A percentile compares a stretch with the other conserved stretches of the same genome.
These are phyloP conservation scores for Apis mellifera DNA, from an alignment of 1,140 invertebrate genomes.

Conservation along the genomic window DNA sequence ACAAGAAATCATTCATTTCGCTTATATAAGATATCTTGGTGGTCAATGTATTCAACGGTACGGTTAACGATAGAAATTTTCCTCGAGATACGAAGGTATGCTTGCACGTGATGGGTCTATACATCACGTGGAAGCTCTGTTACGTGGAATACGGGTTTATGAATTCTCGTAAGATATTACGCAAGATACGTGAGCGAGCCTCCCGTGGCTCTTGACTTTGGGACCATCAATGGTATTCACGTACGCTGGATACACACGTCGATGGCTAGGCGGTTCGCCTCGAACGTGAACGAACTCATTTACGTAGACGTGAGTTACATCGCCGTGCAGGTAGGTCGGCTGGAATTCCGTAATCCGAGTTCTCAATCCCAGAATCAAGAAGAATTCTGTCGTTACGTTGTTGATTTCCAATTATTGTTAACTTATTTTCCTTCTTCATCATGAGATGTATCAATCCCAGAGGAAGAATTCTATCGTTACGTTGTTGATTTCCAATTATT, in stretches of 20 bases:
- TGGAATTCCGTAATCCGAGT: conserved; percentile 19
- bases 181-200: conserved; percentile 32
- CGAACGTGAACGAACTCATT: conserved; percentile 47
- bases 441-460: not conserved
- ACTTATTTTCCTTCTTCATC: no score
- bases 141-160: conserved; percentile 27
- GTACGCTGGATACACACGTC: conserved; percentile 31
- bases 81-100: not conserved
- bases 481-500: no score
- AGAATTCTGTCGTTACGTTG: no score
- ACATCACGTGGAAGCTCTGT: conserved; percentile 23
- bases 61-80: not conserved
- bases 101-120: not conserved
- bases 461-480: not conserved
- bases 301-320: conserved; percentile 35
- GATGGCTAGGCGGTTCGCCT: conserved; percentile 9
- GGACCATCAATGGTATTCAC: conserved; percentile 42
- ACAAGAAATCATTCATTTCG: not conserved
- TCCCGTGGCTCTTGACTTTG: conserved; percentile 40
- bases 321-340: conserved; percentile 17
- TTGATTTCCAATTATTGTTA: no score
- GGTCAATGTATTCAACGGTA: not conserved
- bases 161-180: conserved; percentile 40
- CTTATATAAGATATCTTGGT: not conserved
- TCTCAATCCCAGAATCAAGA: not conserved